These are phyloP conservation scores for Danaus plexippus DNA, from an alignment of 1,140 invertebrate genomes.

Conservation along the genomic window DNA sequence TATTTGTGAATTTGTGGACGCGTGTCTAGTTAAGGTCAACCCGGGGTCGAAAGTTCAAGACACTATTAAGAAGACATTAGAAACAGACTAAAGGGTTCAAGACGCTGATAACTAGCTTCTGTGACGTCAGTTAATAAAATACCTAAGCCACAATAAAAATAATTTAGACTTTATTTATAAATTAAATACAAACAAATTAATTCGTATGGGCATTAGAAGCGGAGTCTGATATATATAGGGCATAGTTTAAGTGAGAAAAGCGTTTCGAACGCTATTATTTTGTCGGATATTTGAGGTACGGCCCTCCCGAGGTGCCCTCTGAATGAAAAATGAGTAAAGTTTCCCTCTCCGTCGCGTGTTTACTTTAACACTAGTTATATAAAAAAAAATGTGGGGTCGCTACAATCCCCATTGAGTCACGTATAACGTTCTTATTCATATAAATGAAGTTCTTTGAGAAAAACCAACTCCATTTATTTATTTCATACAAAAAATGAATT, in stretches of 20 bases:
- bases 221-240: no score
- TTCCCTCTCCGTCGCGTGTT: conserved; percentile 53
- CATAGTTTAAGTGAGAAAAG: conserved; percentile 33
- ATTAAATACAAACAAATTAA: no score
- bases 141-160: no score
- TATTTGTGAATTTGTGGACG: conserved; percentile 58
- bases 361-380: conserved; percentile 62
- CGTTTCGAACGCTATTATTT: conserved; percentile 51
- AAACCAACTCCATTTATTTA: no score
- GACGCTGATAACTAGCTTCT: no score
- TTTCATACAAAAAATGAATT: no score
- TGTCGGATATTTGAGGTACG: conserved; percentile 49
- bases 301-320: conserved; percentile 37
- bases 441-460: no score
- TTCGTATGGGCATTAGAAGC: no score
- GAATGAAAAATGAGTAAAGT: conserved; percentile 63
- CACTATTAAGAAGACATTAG: neutral
- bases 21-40: conserved; percentile 24
- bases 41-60: conserved; percentile 16
- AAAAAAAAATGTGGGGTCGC: conserved; percentile 35
- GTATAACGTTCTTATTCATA: conserved; percentile 15
- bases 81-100: no score
- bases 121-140: no score
- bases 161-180: no score
- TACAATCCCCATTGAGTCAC: conserved; percentile 33